Percentiles rank a stretch among this genome's conserved stretches.
Conservation (phyloP, 2,113 vertebrate genomes). For the Typhlomys cinereus region DNA sequence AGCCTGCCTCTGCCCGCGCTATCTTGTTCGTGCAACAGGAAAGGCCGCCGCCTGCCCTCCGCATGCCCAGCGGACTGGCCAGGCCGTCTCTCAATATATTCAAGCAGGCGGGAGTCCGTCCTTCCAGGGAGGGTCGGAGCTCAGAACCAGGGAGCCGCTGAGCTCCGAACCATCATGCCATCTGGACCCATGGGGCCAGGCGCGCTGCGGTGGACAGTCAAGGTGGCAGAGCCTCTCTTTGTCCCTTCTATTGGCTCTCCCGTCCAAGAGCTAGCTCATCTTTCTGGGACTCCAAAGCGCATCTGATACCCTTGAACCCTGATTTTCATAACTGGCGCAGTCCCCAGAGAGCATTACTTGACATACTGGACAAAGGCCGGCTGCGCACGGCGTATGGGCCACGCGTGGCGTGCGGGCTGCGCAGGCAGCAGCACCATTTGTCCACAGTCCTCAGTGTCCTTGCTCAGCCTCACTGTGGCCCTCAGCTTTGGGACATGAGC, state of each 20-base stretch:
- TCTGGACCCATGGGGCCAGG: not conserved
- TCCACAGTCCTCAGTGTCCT: no score
- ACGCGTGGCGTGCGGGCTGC: no score
- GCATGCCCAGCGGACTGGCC: not conserved
- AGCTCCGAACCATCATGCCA: not conserved
- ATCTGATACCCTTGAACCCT: not conserved
- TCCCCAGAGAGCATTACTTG: no score
- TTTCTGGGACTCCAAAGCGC: not conserved
- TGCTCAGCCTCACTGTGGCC: no score
- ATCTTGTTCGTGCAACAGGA: conserved; percentile 48
- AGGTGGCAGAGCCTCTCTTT: not conserved
- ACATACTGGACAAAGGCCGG: no score
- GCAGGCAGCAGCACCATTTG: no score
- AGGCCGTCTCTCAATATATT: conserved; percentile 20
- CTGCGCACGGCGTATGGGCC: no score
- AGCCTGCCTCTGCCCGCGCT: not conserved
- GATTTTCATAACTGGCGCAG: not conserved
- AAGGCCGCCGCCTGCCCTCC: not conserved
- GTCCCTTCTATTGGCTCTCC: not conserved
- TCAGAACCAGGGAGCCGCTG: no score
- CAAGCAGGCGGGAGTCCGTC: not conserved
- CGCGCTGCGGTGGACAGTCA: not conserved
- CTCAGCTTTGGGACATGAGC: no score
- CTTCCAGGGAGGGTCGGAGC: not conserved
- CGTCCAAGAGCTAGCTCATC: not conserved